Conservation (phyloP, 2,113 vertebrate genomes). For the Tylochromis polylepis region DNA sequence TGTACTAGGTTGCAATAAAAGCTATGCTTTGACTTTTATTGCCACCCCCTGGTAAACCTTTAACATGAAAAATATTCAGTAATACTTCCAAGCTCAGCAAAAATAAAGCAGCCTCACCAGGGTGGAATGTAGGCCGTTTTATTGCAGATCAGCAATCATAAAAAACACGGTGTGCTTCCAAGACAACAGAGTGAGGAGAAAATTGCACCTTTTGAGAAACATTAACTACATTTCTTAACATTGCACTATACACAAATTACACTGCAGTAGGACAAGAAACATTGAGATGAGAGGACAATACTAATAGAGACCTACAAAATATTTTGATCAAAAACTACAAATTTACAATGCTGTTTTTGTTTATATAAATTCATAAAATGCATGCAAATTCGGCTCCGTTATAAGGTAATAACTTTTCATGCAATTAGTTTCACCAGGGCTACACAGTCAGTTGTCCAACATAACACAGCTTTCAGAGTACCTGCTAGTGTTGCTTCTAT, state of each 20-base stretch:
- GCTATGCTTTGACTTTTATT: slow-evolving; percentile 62
- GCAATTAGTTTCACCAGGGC: background rate
- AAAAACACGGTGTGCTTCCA: slow-evolving; percentile 12
- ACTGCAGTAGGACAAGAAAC: background rate
- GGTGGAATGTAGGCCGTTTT: slow-evolving; percentile 50
- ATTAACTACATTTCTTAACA: background rate
- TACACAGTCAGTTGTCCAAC: background rate
- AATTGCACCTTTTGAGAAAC: slow-evolving; percentile 44
- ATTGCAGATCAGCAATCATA: slow-evolving; percentile 60
- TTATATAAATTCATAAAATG: background rate
- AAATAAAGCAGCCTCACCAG: slow-evolving; percentile 45
- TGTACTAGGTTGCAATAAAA: slow-evolving; percentile 60
- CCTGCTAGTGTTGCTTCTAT: background rate
- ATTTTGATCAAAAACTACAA: background rate
- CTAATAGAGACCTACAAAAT: background rate
- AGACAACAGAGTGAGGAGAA: slow-evolving; percentile 11
- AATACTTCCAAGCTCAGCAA: slow-evolving; percentile 59
- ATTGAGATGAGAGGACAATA: background rate
- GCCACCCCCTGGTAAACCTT: slow-evolving; percentile 65
- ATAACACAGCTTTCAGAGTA: background rate
- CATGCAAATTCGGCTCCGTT: background rate
- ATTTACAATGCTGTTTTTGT: background rate
- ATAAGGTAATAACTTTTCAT: background rate
- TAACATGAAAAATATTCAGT: slow-evolving; percentile 65
- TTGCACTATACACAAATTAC: background rate